Conservation (phyloP, 2,888 invertebrate genomes). For the Exocentrus adspersus region DNA sequence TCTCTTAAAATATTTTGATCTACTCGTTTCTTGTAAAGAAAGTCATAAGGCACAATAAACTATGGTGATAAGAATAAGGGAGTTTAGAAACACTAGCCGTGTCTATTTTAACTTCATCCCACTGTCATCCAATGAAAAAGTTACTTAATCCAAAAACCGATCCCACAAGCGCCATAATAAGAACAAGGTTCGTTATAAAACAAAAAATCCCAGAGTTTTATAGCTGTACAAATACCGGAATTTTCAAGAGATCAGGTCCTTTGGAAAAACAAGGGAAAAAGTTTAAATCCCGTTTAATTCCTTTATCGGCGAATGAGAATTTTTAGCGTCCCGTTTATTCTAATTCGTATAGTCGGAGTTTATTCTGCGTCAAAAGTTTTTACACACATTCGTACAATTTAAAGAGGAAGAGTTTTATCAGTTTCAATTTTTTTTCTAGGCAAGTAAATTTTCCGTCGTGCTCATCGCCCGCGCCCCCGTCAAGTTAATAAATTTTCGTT, state of each 20-base stretch:
- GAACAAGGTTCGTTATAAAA: conserved; percentile 20
- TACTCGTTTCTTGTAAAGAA: too few relatives aligned
- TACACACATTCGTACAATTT: not conserved
- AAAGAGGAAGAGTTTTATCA: not conserved
- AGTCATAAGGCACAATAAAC: too few relatives aligned
- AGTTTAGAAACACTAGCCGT: not conserved
- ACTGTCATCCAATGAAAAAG: conserved; percentile 23
- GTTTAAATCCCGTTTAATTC: conserved; percentile 3
- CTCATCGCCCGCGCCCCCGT: not conserved
- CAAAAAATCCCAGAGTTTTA: conserved; percentile 5
- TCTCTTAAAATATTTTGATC: too few relatives aligned
- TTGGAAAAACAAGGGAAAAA: conserved; percentile 3
- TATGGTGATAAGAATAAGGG: too few relatives aligned
- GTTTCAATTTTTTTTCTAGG: conserved; percentile 16
- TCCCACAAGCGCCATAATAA: conserved; percentile 15
- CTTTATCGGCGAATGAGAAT: conserved; percentile 6
- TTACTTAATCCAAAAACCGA: conserved; percentile 28
- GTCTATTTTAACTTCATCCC: conserved; percentile 14
- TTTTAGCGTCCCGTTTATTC: not conserved
- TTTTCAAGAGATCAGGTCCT: conserved; percentile 2
- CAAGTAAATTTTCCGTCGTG: not conserved
- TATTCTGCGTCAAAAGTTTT: not conserved
- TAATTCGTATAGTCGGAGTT: conserved; percentile 2
- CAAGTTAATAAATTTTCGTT: conserved; percentile 12
- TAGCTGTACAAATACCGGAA: conserved; percentile 16